Evolutionary conservation across 30 jellyfish, hydroid and myxozoan species (phyloP).

Genomic region (Turritopsis rubra): DNA sequence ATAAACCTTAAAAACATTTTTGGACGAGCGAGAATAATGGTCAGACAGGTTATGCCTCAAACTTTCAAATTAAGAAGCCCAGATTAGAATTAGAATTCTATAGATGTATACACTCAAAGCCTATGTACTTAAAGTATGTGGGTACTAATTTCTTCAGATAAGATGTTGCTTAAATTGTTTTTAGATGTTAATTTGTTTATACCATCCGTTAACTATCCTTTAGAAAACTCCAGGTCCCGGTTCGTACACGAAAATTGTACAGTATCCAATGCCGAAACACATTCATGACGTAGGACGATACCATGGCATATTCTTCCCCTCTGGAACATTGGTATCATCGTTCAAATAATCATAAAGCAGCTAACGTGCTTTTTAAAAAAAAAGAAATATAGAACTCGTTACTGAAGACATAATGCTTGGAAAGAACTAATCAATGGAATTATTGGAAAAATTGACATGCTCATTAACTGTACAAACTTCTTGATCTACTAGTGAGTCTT

Average conservation of each 20-base stretch:
- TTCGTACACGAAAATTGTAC: constrained; percentile 65
- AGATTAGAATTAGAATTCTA: no score
- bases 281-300: constrained; percentile 72
- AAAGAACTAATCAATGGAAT: neutral
- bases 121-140: no score
- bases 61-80: no score
- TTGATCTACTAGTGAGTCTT: neutral
- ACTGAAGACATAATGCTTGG: neutral
- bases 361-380: neutral
- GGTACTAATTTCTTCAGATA: no score
- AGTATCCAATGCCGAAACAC: constrained; percentile 67
- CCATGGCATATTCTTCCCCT: constrained; percentile 90
- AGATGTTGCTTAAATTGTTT: no score
- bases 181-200: neutral
- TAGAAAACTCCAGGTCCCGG: constrained; percentile 98
- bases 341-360: neutral
- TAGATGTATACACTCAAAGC: no score
- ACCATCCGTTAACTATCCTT: neutral
- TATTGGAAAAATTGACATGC: neutral
- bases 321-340: constrained; percentile 27
- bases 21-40: no score
- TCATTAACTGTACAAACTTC: neutral
- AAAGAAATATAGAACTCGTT: neutral
- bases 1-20: no score
- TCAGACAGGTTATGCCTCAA: no score